Base-by-base conservation (phyloP, 2,113 vertebrate species). In the Caracal caracal region DNA sequence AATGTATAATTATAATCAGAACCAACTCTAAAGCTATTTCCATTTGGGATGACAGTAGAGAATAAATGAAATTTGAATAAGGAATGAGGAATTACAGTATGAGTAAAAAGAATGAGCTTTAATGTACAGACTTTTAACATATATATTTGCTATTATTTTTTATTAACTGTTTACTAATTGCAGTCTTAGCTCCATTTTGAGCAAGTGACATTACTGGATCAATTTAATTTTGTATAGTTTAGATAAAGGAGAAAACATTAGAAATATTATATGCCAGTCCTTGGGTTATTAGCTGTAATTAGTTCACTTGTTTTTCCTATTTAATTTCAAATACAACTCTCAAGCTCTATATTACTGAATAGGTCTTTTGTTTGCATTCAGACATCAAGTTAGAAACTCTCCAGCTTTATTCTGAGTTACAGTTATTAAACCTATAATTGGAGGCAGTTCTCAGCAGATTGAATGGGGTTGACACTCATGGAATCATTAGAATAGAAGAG, bases 381-480 rank as follows among this genome's bases (percentile, higher is more conserved):
- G 66, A 93, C 49, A 75, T 87, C 68, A 80, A 26, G 33, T 78
- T 93, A 93, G 82, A 95, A 97, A 93, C 37, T 94, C 10, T 75
- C 28, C 51, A 78, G n/a, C 82, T 97, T 94, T 93, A 49, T 76
- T 96, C 68, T 87, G 61, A 92, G 22, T 80, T 96, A 93, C 43
- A 84, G 30, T 97, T 94, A 95, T 96, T 96, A 92, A 95, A 88
- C 20, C 40, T 92, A 26, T 88, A 97, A 95, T 63, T 95, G 78
- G 83, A 96, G 92, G 71, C 89, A 93, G 68, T 93, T 94, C 94
- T 87, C 40, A 95, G 65, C 63, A 80, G 66, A 94, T 59, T 85
- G 40, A 96, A 88, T 87, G 70, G 78, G 75, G 5, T 78, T 89
- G 86, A 88, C 68, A 93, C 68, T 93, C 68, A 80, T 51, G 43